Percentiles rank a stretch among this genome's conserved stretches.
Evolutionary conservation across 2,113 vertebrate species (phyloP).

Genomic region (Triplophysa siluroides): DNA sequence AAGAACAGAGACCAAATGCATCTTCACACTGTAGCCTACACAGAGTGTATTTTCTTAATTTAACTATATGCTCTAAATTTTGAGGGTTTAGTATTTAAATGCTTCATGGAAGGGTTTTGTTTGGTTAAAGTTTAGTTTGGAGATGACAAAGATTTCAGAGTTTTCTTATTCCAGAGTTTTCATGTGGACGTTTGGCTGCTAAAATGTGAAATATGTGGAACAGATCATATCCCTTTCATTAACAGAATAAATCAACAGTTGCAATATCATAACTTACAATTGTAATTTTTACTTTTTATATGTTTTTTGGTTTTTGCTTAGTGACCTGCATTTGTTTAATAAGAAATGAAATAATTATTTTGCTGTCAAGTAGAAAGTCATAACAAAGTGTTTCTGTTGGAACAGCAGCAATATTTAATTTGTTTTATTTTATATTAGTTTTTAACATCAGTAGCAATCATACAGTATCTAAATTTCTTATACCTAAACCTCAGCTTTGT

Average conservation of each 20-base stretch:
- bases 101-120: neutral
- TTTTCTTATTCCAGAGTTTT: neutral
- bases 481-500: slow-evolving; percentile 48
- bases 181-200: slow-evolving; percentile 12
- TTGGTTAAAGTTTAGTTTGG: neutral
- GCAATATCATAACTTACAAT: slow-evolving; percentile 25
- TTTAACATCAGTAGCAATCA: slow-evolving; percentile 56
- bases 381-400: slow-evolving; percentile 9
- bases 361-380: neutral
- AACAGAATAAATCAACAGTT: slow-evolving; percentile 22
- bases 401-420: slow-evolving; percentile 34
- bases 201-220: neutral
- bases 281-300: neutral
- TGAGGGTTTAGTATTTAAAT: slow-evolving; percentile 1
- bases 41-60: slow-evolving; percentile 13
- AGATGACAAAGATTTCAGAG: neutral
- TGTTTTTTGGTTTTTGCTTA: slow-evolving; percentile 19
- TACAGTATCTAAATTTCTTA: slow-evolving; percentile 60
- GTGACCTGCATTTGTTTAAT: slow-evolving; percentile 31
- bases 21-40: slow-evolving; percentile 14
- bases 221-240: neutral
- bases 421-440: slow-evolving; percentile 45
- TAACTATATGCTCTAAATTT: neutral
- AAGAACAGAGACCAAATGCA: neutral
- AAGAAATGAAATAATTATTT: slow-evolving; percentile 4